Conservation (phyloP, 2,113 vertebrate species). For the Nothocercus nigrocapillus region DNA sequence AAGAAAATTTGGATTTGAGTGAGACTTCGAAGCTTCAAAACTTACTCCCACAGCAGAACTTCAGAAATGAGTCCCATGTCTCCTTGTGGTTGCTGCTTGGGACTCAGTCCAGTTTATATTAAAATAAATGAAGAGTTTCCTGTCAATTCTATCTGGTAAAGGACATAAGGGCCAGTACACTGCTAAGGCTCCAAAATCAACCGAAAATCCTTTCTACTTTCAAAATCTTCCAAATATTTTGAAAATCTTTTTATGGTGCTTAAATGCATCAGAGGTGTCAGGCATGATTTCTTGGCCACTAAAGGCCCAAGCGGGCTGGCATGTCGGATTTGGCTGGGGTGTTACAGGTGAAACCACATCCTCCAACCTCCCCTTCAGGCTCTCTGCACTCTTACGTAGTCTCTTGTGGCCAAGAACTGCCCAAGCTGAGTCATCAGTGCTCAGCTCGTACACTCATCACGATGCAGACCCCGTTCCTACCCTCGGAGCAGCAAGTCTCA, state of each 20-base stretch:
- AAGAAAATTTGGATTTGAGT: background rate
- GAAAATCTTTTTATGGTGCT: background rate
- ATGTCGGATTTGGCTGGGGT: background rate
- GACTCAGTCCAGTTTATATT: background rate
- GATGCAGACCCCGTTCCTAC: too few relatives aligned
- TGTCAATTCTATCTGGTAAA: background rate
- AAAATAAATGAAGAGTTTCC: background rate
- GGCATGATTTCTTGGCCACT: background rate
- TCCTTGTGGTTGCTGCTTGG: background rate
- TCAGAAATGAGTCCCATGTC: background rate
- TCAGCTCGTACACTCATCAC: background rate
- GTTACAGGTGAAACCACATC: background rate
- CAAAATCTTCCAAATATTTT: too few relatives aligned
- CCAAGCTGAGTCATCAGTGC: background rate
- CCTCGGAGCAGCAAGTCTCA: background rate
- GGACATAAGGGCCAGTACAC: background rate
- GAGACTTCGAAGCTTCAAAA: background rate
- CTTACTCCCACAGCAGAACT: background rate
- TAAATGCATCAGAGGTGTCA: background rate
- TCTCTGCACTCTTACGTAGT: background rate
- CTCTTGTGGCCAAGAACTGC: background rate
- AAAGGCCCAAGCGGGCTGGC: background rate
- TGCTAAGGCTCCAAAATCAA: background rate
- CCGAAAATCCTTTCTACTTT: background rate
- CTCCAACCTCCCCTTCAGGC: background rate